Conservation (phyloP, 2,797 vertebrate species). For the Chelon labrosus region DNA sequence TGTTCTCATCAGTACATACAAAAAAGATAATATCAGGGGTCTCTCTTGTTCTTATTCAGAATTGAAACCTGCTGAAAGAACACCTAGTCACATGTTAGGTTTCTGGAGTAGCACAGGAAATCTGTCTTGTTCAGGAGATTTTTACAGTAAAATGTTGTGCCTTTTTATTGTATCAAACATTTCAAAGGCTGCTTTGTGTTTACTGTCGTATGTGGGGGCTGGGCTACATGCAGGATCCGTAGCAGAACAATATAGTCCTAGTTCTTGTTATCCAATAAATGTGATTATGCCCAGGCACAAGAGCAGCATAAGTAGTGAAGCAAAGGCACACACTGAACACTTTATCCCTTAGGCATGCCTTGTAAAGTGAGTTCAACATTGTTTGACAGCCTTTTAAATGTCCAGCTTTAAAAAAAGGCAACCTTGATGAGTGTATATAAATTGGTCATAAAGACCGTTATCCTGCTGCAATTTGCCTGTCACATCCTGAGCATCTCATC, state of each 20-base stretch:
- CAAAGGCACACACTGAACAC: slow-evolving; percentile 58
- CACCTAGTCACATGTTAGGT: slow-evolving; percentile 15
- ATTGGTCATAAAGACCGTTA: background rate
- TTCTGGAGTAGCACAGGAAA: slow-evolving; percentile 24
- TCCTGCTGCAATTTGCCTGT: background rate
- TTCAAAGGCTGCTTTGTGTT: slow-evolving; percentile 68
- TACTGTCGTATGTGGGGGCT: slow-evolving; percentile 50
- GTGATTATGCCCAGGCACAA: slow-evolving; percentile 68
- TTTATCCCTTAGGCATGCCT: slow-evolving; percentile 38
- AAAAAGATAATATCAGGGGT: background rate
- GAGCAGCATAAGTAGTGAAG: slow-evolving; percentile 47
- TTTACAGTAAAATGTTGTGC: slow-evolving; percentile 35
- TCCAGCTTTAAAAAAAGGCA: background rate
- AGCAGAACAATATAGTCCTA: slow-evolving; percentile 66
- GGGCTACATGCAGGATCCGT: slow-evolving; percentile 41
- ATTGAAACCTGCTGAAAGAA: slow-evolving; percentile 14
- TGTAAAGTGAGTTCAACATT: slow-evolving; percentile 13
- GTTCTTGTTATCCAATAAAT: slow-evolving; percentile 72
- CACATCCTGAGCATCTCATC: background rate
- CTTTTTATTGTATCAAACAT: slow-evolving; percentile 51
- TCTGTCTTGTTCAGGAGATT: slow-evolving; percentile 6
- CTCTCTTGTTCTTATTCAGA: slow-evolving; percentile 7
- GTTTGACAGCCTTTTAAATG: slow-evolving; percentile 12
- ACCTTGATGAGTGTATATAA: background rate
- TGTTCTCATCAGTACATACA: slow-evolving; percentile 2